phyloP scores from a whole-genome alignment of 2,797 vertebrate species.

The Fistularia tabacaria region DNA sequence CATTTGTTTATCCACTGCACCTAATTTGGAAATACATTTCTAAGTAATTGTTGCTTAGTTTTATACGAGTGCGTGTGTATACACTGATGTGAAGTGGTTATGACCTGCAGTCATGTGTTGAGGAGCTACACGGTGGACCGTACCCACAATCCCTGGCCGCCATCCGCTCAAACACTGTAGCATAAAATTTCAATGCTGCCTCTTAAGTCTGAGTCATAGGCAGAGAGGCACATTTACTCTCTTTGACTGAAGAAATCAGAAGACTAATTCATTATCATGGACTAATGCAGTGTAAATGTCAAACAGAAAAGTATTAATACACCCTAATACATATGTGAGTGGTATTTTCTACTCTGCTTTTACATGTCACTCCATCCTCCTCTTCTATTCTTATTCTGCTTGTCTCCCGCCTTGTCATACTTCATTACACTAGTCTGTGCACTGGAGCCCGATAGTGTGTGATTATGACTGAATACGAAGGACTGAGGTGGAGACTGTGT shows the following conservation, averaged over 20 bases:
- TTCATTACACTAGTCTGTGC: slow-evolving; percentile 62
- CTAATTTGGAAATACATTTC: slow-evolving; percentile 22
- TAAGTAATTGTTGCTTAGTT: slow-evolving; percentile 4
- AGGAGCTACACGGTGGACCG: slow-evolving; percentile 40
- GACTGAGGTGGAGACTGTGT: slow-evolving; percentile 27
- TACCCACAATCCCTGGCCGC: slow-evolving; percentile 56
- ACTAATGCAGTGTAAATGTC: neutral
- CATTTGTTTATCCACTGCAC: slow-evolving; percentile 12
- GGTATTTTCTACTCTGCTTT: slow-evolving; percentile 49
- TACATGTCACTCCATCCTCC: slow-evolving; percentile 34
- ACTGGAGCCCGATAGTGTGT: slow-evolving; percentile 50
- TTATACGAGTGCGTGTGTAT: slow-evolving; percentile 5
- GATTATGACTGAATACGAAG: slow-evolving; percentile 48
- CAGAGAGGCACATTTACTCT: neutral
- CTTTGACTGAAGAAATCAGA: neutral
- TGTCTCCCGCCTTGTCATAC: slow-evolving; percentile 59
- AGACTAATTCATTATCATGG: neutral
- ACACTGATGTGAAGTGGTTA: slow-evolving; percentile 24
- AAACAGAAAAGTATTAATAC: slow-evolving; percentile 15
- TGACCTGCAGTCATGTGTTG: slow-evolving; percentile 45
- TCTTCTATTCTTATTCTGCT: slow-evolving; percentile 31
- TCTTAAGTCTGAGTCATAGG: too few relatives aligned
- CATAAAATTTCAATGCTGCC: neutral
- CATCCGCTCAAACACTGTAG: slow-evolving; percentile 37
- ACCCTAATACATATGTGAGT: slow-evolving; percentile 11